Conservation (phyloP, 2,113 vertebrate genomes). For the Phoenicopterus ruber region DNA sequence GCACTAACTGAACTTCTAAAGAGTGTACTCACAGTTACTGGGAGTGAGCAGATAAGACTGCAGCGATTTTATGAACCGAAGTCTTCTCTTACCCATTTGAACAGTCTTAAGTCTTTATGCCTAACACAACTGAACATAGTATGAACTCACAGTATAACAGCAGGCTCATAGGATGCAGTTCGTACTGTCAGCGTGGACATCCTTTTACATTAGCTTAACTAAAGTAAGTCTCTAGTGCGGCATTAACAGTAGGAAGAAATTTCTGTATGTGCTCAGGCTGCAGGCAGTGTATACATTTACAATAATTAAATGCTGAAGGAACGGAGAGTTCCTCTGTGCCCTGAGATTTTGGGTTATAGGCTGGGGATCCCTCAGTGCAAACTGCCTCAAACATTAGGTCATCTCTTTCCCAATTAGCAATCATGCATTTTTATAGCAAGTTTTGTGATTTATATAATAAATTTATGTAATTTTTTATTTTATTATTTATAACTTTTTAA, state of each 20-base stretch:
- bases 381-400: neutral
- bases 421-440: neutral
- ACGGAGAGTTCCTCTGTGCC: neutral
- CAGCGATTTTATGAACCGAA: neutral
- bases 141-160: neutral
- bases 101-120: neutral
- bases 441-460: neutral
- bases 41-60: neutral
- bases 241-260: neutral
- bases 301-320: neutral
- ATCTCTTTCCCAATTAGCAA: neutral
- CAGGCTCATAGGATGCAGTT: neutral
- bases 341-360: neutral
- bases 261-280: neutral
- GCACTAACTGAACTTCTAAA: neutral
- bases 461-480: neutral
- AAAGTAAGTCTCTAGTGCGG: neutral
- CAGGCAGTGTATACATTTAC: neutral
- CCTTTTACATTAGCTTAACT: neutral
- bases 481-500: neutral
- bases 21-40: neutral
- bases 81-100: neutral
- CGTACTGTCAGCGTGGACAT: rapidly evolving
- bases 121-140: neutral
- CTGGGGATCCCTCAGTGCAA: neutral